Evolutionary conservation across 2,888 invertebrate genomes (phyloP), one percentile per base, ranked within the genome.

Genomic region (Hyles lineata): DNA sequence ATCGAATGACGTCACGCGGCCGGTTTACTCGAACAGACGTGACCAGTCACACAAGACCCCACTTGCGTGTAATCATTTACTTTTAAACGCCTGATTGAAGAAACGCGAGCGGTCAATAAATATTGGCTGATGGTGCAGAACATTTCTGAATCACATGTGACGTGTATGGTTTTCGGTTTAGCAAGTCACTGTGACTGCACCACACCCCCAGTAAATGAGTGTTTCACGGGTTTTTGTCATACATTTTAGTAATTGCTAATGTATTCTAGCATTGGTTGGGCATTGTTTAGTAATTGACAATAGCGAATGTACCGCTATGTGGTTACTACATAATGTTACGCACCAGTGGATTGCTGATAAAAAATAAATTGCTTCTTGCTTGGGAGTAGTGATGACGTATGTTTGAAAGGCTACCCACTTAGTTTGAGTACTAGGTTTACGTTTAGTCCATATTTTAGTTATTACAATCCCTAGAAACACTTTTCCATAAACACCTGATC

Each of bases 1-100:
- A 69, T 23, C 61, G 23, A 29, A 62, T 84, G 82, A 83, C 85
- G 84, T 85, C 83, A 82, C 74, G 23, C 19, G 70, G 61, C 63
- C 69, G 72, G 73, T 76, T 74, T 74, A 72, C 50, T 11, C 23
- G 62, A 62, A 72, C 55, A 69, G 70, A 74, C 73, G 3, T 29
- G 55, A 50, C 84, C 82, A 80, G 60, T 77, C 29, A 76, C 76
- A 5, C 43, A 70, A 76, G 82, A 82, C 75, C 80, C 74, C 23
- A 32, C 23, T 55, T 21, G 73, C 35, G 67, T 25, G 35, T 70
- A 71, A 17, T 32, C 63, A 62, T 43, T 15, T 67, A 35, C 35
- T 62, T 8, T 19, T n/a, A 19, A 67, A 21, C 11, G 11, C 17
- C 15, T 23, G 43, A 25, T 60, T 15, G 23, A 29, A 11, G 17